Evolutionary conservation across 2,113 vertebrate species (phyloP).

Genomic region (Triplophysa rosa): DNA sequence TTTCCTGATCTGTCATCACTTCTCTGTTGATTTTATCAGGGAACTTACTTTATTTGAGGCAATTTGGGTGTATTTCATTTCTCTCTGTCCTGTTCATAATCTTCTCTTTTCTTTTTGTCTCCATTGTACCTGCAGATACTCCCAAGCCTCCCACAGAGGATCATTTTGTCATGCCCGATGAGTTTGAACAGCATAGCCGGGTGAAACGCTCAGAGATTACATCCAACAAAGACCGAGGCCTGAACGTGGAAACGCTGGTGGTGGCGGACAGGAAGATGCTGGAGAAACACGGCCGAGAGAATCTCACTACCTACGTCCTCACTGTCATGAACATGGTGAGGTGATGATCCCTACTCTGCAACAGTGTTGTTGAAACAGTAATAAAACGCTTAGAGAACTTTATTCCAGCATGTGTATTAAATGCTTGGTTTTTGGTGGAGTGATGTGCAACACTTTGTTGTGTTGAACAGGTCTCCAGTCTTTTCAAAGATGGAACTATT

Average conservation of each 20-base stretch:
- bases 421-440: background rate
- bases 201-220: conserved; percentile 84
- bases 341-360: background rate
- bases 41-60: conserved; percentile 60
- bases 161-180: conserved; percentile 78
- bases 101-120: conserved; percentile 48
- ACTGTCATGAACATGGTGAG: conserved; percentile 99
- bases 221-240: conserved; percentile 78
- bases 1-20: conserved; percentile 68
- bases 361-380: background rate
- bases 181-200: conserved; percentile 77
- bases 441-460: background rate
- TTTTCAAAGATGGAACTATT: conserved; percentile 98
- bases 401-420: background rate
- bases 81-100: conserved; percentile 41
- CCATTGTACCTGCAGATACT: conserved; percentile 73
- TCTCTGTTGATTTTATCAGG: conserved; percentile 52
- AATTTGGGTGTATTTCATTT: conserved; percentile 11
- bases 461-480: conserved; percentile 86
- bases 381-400: background rate
- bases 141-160: conserved; percentile 83
- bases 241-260: conserved; percentile 96
- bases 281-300: conserved; percentile 91
- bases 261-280: conserved; percentile 97
- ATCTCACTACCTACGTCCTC: conserved; percentile 93